Conservation (phyloP, 2,888 invertebrate species). For the Mesoligia furuncula region DNA sequence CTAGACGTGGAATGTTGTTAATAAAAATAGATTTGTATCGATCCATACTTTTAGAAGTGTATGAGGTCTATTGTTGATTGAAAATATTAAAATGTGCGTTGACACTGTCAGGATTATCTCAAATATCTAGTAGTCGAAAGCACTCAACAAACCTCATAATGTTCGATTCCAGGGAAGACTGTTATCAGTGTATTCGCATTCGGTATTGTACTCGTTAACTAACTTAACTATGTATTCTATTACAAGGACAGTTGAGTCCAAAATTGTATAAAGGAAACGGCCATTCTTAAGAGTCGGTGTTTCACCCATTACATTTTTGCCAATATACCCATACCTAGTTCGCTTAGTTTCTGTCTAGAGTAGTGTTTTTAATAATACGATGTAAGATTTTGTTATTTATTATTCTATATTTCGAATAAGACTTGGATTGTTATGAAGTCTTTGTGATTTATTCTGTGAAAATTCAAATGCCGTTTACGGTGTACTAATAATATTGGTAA, state of each 20-base stretch:
- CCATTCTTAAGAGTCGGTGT: slow-evolving; percentile 61
- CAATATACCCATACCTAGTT: slow-evolving; percentile 80
- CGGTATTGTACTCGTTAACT: slow-evolving; percentile 59
- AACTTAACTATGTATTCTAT: slow-evolving; percentile 60
- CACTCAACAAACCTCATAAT: slow-evolving; percentile 31
- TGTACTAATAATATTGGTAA: slow-evolving; percentile 54
- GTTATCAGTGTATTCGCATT: slow-evolving; percentile 41
- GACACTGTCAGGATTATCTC: not conserved
- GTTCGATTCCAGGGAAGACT: slow-evolving; percentile 40
- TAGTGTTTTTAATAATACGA: slow-evolving; percentile 78
- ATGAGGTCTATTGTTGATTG: slow-evolving; percentile 25
- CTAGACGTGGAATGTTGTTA: slow-evolving; percentile 46
- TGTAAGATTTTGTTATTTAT: slow-evolving; percentile 90
- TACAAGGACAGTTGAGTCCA: slow-evolving; percentile 55
- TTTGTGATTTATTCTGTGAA: slow-evolving; percentile 82
- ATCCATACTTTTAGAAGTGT: slow-evolving; percentile 44
- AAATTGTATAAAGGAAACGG: slow-evolving; percentile 58
- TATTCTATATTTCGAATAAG: slow-evolving; percentile 87
- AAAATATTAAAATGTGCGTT: not conserved
- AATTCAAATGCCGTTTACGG: slow-evolving; percentile 70
- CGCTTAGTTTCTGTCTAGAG: slow-evolving; percentile 86
- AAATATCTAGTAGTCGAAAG: slow-evolving; percentile 1
- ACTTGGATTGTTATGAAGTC: slow-evolving; percentile 84
- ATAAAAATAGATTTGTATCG: slow-evolving; percentile 28
- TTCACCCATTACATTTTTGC: slow-evolving; percentile 72